phyloP scores from a whole-genome alignment of 2,888 invertebrate species.

The Polyploca ridens region DNA sequence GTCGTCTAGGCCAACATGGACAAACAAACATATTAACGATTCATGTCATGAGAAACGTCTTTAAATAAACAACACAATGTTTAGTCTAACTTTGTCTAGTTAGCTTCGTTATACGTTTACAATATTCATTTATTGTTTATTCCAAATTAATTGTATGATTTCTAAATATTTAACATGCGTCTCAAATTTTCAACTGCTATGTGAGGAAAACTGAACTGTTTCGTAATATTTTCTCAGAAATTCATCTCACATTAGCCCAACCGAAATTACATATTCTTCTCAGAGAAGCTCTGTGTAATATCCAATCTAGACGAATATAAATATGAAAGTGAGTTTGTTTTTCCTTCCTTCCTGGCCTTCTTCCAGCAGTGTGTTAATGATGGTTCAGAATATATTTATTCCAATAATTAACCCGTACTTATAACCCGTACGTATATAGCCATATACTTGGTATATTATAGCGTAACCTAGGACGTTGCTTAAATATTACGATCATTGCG shows the following conservation, averaged over 20 bases:
- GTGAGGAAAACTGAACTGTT: too few relatives aligned
- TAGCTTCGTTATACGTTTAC: not conserved
- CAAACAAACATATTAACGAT: slow-evolving; percentile 15
- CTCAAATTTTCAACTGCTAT: not conserved
- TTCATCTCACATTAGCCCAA: not conserved
- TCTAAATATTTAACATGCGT: not conserved
- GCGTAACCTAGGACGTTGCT: slow-evolving; percentile 24
- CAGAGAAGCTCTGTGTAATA: not conserved
- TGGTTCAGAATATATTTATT: too few relatives aligned
- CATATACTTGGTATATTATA: not conserved
- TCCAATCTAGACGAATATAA: too few relatives aligned
- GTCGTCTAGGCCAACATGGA: slow-evolving; percentile 13
- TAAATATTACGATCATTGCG: slow-evolving; percentile 39
- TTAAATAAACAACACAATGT: slow-evolving; percentile 9
- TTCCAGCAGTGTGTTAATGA: too few relatives aligned
- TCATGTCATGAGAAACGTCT: slow-evolving; percentile 14
- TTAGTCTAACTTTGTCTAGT: not conserved
- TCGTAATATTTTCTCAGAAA: not conserved
- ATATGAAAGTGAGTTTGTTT: too few relatives aligned
- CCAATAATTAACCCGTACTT: too few relatives aligned
- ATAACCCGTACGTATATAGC: not conserved
- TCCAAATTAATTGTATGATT: too few relatives aligned
- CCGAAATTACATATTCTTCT: not conserved
- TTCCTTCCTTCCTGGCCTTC: too few relatives aligned
- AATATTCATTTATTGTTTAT: not conserved